Percentiles rank a stretch among this genome's conserved stretches.
Evolutionary conservation across 2,113 vertebrate genomes (phyloP).

Genomic region (Eclectus roratus): DNA sequence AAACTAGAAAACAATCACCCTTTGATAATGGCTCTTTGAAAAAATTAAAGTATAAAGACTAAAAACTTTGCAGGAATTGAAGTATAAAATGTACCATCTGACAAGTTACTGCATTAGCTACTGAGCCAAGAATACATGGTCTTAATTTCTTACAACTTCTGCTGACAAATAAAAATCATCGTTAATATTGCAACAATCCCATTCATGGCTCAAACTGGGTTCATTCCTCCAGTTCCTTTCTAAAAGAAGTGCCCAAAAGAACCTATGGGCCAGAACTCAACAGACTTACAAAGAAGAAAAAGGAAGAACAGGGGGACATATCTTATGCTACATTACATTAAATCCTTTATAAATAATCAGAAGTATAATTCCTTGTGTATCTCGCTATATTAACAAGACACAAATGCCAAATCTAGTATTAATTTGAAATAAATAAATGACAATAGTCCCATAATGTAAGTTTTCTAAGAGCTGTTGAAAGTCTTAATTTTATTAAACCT

Average conservation of each 20-base stretch:
- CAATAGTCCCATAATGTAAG: background rate
- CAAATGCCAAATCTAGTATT: background rate
- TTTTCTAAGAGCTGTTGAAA: background rate
- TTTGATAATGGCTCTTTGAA: background rate
- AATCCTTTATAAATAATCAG: background rate
- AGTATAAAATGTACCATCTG: background rate
- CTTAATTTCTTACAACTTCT: background rate
- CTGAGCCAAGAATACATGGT: background rate
- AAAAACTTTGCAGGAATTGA: background rate
- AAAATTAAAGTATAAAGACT: background rate
- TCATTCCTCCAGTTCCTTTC: background rate
- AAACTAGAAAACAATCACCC: background rate
- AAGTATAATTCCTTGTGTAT: too few species aligned
- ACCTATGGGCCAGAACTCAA: background rate
- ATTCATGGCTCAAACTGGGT: background rate
- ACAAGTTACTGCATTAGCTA: background rate
- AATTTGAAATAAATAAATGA: background rate
- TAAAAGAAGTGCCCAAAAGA: background rate
- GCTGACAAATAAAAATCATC: background rate
- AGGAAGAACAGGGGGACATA: rapidly evolving
- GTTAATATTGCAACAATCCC: rapidly evolving
- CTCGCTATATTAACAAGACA: background rate
- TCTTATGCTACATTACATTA: background rate
- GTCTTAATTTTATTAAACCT: background rate
- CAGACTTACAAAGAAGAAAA: background rate